Evolutionary conservation across 2,797 vertebrate genomes (phyloP).

Genomic region (Merluccius polli): DNA sequence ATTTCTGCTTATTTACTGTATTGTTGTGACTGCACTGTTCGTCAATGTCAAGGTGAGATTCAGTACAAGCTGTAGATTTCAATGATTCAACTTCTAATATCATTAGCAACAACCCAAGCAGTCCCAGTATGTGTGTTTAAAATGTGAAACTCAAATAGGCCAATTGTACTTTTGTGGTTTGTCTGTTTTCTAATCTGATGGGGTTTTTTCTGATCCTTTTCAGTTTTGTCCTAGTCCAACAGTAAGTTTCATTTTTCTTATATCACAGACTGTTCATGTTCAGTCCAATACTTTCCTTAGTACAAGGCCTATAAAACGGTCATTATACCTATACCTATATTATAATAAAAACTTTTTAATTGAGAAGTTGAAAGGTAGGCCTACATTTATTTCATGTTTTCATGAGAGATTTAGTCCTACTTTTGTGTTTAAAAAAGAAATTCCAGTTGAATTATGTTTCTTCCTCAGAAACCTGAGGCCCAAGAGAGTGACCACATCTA

Average conservation of each 20-base stretch:
- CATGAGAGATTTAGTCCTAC: neutral
- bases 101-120: neutral
- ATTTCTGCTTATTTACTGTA: conserved; percentile 82
- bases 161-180: neutral
- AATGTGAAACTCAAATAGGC: neutral
- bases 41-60: conserved; percentile 82
- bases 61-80: neutral
- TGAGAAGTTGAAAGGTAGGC: neutral
- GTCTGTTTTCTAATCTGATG: neutral
- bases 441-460: conserved; percentile 11
- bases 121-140: neutral
- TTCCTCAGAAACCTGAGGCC: conserved; percentile 28
- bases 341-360: no score
- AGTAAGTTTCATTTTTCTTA: neutral
- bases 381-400: neutral
- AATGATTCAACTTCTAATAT: neutral
- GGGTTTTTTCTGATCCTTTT: neutral
- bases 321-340: no score
- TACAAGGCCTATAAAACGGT: no score
- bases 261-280: neutral
- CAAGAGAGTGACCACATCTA: conserved; percentile 16
- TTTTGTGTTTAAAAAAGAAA: neutral
- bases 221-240: neutral
- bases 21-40: conserved; percentile 79
- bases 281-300: neutral